Percentiles rank a stretch among this genome's conserved stretches.
Conservation (phyloP, 92 coral and sea anemone genomes). For the Porites divaricata region DNA sequence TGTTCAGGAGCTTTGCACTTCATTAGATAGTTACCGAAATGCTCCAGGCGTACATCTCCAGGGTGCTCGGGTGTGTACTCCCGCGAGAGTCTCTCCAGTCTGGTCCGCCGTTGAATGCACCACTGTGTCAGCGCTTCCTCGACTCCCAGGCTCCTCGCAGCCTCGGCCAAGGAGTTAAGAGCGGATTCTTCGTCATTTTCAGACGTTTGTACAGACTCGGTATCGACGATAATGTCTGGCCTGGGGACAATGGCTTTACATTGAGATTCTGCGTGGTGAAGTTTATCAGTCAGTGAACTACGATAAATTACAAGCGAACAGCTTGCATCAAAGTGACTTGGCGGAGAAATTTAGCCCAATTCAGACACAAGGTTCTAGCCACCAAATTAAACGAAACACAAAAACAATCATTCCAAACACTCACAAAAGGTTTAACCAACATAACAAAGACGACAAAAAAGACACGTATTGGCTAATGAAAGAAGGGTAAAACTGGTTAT, state of each 20-base stretch:
- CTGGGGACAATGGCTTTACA: slow-evolving; percentile 62
- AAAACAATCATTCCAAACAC: no score
- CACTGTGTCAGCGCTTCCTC: slow-evolving; percentile 67
- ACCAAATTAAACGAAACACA: no score
- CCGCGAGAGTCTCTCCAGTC: slow-evolving; percentile 68
- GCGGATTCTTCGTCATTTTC: slow-evolving; percentile 18
- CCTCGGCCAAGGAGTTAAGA: slow-evolving; percentile 43
- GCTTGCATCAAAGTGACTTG: no score
- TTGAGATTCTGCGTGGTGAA: slow-evolving; percentile 54
- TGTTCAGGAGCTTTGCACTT: slow-evolving; percentile 75
- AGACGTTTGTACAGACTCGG: slow-evolving; percentile 49
- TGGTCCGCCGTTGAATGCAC: slow-evolving; percentile 63
- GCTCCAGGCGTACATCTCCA: slow-evolving; percentile 89
- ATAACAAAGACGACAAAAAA: no score
- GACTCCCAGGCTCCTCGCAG: slow-evolving; percentile 57
- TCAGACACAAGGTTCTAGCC: no score
- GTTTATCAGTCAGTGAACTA: neutral
- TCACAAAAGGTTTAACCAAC: no score
- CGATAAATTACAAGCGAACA: neutral
- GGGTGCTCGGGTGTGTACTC: slow-evolving; percentile 70
- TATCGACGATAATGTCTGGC: slow-evolving; percentile 60
- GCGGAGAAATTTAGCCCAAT: no score
- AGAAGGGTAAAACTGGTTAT: no score
- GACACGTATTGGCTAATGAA: no score
- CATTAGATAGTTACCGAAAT: slow-evolving; percentile 76